Base-by-base conservation (phyloP, 2,888 invertebrate species). In the Ormyrus nitidulus region DNA sequence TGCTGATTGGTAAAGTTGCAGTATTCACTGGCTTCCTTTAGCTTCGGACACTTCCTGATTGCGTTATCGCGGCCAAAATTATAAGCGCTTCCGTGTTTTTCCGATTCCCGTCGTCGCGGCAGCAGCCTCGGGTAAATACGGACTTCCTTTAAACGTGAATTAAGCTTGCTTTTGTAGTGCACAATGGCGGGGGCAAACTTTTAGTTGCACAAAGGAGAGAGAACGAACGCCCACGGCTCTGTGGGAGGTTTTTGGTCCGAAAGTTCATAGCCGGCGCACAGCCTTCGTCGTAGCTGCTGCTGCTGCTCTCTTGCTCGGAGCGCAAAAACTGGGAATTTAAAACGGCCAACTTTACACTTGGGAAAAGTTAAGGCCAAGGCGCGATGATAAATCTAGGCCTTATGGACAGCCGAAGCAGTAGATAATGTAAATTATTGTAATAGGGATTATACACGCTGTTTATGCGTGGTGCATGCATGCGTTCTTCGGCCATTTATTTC, bases 1-100 rank as follows among this genome's bases (percentile, higher is more conserved):
- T 7, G 68, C 69, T 79, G 73, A 74, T 79, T 79, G 69, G 73
- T 49, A 68, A 79, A 79, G 68, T 79, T 62, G 68, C 13, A 0
- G 8, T 56, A 56, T 10, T 8, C 56, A 5, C 56, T 9, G 8
- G 9, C 11, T 46, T 6, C 7, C 62, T 62, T 10, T 46, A 19
- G 34, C 56, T 46, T 58, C 70, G 8, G 9, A 9, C 51, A 9
- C 51, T 66, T 58, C 46, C 44, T 51, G 19, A 71, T 9, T 10
- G n/a, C 2, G n/a, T 64, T 6, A 19, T 6, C 44, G 46, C 54
- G 8, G 13, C 46, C 10, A 59, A 70, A 58, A 59, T 59, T 59
- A 11, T 70, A 53, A 54, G 10, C 34, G 49, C 9, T 34, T 19
- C 10, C 34, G 44, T n/a, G n/a, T 48, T 46, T 64, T 64, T 48